A percentile compares a stretch with the other conserved stretches of the same genome.
Evolutionary conservation across 2,888 invertebrate genomes (phyloP).

Genomic region (Stegophylla sp.): DNA sequence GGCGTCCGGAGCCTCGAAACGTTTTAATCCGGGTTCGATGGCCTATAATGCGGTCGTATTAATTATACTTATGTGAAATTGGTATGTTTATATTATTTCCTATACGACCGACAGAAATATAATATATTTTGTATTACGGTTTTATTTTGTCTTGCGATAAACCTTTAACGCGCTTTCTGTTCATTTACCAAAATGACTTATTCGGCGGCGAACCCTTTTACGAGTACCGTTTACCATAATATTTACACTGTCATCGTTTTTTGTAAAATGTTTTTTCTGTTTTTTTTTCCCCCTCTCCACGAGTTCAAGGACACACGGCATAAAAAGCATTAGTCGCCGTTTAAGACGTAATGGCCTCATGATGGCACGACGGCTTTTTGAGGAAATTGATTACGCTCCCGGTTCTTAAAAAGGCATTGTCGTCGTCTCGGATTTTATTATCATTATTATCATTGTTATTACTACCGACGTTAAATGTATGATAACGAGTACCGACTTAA

Average conservation of each 20-base stretch:
- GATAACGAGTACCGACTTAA: not conserved
- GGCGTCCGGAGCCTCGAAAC: too few relatives aligned
- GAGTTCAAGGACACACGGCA: not conserved
- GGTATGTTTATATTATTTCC: too few relatives aligned
- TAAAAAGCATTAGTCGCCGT: constrained; percentile 32
- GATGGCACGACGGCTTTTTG: not conserved
- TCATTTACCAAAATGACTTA: constrained; percentile 19
- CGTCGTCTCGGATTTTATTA: not conserved
- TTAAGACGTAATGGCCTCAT: not conserved
- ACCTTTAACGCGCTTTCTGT: not conserved
- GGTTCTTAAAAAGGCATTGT: constrained; percentile 16
- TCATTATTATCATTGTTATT: not conserved
- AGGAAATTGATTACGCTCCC: constrained; percentile 28
- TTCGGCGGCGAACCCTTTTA: constrained; percentile 11
- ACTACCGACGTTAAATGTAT: not conserved
- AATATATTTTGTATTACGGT: not conserved
- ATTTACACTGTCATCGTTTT: not conserved
- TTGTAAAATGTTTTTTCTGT: not conserved
- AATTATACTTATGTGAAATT: too few relatives aligned
- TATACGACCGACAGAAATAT: too few relatives aligned
- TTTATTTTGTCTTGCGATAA: not conserved
- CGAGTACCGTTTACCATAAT: constrained; percentile 29
- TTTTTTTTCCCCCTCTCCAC: not conserved
- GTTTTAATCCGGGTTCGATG: too few relatives aligned
- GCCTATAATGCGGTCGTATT: too few relatives aligned